Base-by-base conservation (phyloP, 2,113 vertebrate genomes). In the Labrus mixtus region DNA sequence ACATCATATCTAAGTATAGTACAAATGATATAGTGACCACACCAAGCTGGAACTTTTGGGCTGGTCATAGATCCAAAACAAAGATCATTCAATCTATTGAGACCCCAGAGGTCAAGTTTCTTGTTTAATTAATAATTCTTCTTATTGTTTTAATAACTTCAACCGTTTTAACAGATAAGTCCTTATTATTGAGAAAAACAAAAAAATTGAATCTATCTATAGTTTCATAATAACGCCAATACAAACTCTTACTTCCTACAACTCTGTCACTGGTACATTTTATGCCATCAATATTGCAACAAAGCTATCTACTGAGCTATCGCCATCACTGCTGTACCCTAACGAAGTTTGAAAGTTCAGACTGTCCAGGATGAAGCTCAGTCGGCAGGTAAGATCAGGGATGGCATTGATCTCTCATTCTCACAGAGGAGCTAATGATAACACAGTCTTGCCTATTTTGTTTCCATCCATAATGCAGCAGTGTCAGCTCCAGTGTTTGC, bases 391-490 rank as follows among this genome's bases (percentile, higher is more conserved):
- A 33, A 61, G 71, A 81, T 77, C 67, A 74, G 36, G 78, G 56
- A 71, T 56, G 15, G 36, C 77, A 68, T 43, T 83, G 78, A 79
- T 90, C 68, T 75, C 13, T 0, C 59, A 64, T 77, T 82, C 66
- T 68, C 64, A 61, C 63, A 8, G 37, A 76, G 60, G 22, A 65
- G 66, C 76, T 76, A 64, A 87, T 69, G 70, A 82, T 81, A 82
- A 79, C 75, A 66, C 73, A 76, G 68, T 56, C 50, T 20, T 45
- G 70, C 22, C 70, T 64, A 13, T 81, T 84, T 82, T 79, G 81
- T 87, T 82, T 79, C 73, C 79, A 81, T 89, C 68, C 71, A 84
- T 84, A 86, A 86, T 89, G 76, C 86, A 84, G 80, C 73, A 62
- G 53, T 39, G n/a, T 82, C 71, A 67, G 70, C 70, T 7, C 2